Percentiles rank a stretch among this genome's conserved stretches.
These are phyloP conservation scores for Neria commutata DNA, from an alignment of 2,888 invertebrate species.

Conservation along the genomic window DNA sequence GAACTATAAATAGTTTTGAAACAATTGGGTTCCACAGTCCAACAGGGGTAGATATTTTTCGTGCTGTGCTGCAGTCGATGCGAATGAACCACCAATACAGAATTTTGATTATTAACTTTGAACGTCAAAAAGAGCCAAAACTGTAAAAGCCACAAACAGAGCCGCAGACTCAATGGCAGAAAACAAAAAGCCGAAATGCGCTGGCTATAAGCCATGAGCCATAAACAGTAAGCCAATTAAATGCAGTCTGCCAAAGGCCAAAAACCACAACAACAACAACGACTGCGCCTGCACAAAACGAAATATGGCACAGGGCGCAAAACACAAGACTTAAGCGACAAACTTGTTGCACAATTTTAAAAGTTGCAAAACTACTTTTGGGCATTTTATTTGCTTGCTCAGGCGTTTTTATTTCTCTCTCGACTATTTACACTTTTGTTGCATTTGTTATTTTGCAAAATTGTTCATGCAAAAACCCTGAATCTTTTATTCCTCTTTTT, in stretches of 20 bases:
- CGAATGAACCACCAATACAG: too few species aligned
- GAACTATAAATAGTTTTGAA: too few species aligned
- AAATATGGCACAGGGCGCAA: not conserved
- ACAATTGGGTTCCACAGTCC: too few species aligned
- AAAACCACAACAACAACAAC: not conserved
- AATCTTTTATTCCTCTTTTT: not conserved
- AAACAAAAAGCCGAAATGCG: too few species aligned
- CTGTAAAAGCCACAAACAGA: too few species aligned
- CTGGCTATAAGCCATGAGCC: too few species aligned
- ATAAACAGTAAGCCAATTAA: too few species aligned
- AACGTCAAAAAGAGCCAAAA: too few species aligned
- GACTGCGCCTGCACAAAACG: not conserved
- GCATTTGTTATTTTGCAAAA: not conserved
- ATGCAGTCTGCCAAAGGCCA: not conserved
- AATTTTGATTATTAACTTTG: too few species aligned
- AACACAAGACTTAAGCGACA: conserved; percentile 15
- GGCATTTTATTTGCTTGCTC: not conserved
- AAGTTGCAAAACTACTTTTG: conserved; percentile 1
- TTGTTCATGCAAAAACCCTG: not conserved
- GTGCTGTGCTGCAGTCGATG: too few species aligned
- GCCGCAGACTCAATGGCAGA: too few species aligned
- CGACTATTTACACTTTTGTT: not conserved
- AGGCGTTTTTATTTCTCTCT: not conserved
- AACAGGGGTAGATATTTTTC: too few species aligned
- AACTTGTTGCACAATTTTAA: not conserved